These are phyloP conservation scores for Thalpophila matura DNA, from an alignment of 2,888 invertebrate species.

Conservation along the genomic window DNA sequence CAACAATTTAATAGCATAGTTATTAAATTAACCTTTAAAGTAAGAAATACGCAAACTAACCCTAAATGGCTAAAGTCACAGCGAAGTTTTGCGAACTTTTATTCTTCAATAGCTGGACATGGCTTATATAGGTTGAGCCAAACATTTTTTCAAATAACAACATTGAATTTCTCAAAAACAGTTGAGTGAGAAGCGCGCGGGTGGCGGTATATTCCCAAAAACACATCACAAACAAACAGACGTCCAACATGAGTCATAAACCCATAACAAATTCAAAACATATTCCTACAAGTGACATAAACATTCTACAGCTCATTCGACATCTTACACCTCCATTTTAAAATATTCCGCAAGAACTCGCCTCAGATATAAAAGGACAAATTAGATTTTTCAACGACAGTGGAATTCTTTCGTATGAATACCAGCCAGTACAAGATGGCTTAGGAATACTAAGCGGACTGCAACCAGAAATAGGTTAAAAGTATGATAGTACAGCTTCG, in stretches of 20 bases:
- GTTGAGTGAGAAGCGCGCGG: too few species aligned
- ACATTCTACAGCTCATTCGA: slow-evolving; percentile 25
- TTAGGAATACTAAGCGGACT: slow-evolving; percentile 57
- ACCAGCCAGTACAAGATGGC: slow-evolving; percentile 49
- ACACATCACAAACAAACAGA: not conserved
- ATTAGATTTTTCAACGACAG: slow-evolving; percentile 67
- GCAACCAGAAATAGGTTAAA: slow-evolving; percentile 54
- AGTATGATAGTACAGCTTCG: slow-evolving; percentile 33
- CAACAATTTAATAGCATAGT: too few species aligned
- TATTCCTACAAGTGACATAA: slow-evolving; percentile 17
- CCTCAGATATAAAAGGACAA: slow-evolving; percentile 60
- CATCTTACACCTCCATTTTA: slow-evolving; percentile 44
- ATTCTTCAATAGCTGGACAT: too few species aligned
- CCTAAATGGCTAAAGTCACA: too few species aligned
- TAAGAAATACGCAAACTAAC: too few species aligned
- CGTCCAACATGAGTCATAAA: not conserved
- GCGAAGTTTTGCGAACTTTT: too few species aligned
- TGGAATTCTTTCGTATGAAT: slow-evolving; percentile 61
- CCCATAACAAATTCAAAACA: slow-evolving; percentile 3
- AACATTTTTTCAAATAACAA: too few species aligned
- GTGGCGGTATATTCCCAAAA: too few species aligned
- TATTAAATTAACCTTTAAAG: too few species aligned
- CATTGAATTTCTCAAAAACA: too few species aligned
- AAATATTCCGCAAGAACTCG: slow-evolving; percentile 55
- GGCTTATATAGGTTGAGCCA: too few species aligned